Conservation (phyloP, 2,888 invertebrate genomes). For the Epinotia brunnichana region DNA sequence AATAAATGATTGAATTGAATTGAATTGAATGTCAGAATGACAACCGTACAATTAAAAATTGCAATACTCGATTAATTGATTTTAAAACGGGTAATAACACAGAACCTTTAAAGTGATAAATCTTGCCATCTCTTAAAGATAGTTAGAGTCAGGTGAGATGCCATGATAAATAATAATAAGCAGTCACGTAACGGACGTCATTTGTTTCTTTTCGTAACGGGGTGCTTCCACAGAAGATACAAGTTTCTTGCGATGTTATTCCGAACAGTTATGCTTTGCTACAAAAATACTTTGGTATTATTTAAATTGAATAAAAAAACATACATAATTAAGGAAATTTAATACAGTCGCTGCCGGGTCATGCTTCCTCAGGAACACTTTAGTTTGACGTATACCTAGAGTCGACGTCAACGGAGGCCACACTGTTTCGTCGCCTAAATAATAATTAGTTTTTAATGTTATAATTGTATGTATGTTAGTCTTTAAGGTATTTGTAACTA, state of each 20-base stretch:
- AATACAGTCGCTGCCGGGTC: neutral
- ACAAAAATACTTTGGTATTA: neutral
- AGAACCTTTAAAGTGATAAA: constrained; percentile 54
- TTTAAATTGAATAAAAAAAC: neutral
- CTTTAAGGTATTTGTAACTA: too few relatives aligned
- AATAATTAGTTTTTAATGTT: too few relatives aligned
- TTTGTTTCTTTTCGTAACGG: constrained; percentile 43
- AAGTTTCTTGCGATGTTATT: neutral
- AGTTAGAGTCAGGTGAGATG: constrained; percentile 62
- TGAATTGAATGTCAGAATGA: constrained; percentile 14
- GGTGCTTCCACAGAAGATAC: constrained; percentile 12
- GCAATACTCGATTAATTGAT: constrained; percentile 39
- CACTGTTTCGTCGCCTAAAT: too few relatives aligned
- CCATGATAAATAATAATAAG: constrained; percentile 73
- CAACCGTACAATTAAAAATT: constrained; percentile 28
- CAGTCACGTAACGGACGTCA: constrained; percentile 51
- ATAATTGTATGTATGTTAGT: too few relatives aligned
- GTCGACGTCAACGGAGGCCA: too few relatives aligned
- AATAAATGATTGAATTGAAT: too few relatives aligned
- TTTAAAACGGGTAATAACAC: constrained; percentile 41
- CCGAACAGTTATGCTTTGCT: neutral
- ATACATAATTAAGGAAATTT: neutral
- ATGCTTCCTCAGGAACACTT: neutral
- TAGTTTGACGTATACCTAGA: too few relatives aligned
- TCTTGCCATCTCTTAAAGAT: constrained; percentile 63